Evolutionary conservation across 2,888 invertebrate species (phyloP), one percentile per base, ranked within the genome.

Genomic region (Diadromus collaris): DNA sequence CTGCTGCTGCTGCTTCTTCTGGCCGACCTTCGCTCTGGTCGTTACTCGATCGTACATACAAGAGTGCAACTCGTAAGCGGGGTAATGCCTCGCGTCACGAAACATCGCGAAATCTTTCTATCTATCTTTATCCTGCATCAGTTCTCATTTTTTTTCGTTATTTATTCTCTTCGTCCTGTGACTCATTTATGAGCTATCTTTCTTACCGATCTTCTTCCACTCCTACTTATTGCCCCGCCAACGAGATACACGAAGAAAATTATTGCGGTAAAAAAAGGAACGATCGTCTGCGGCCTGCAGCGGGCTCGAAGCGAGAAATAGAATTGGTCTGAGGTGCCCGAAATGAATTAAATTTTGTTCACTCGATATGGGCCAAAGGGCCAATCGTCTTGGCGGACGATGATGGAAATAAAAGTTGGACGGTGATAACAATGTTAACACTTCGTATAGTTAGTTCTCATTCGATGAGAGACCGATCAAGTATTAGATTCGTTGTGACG

Each of bases 11-110:
- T 78, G 65, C 77, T 71, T 73, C 79, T 78, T 63, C 70, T 65
- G 51, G 72, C 54, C 81, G 82, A 83, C 82, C 83, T 83, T 83
- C 80, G 81, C 79, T 80, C 82, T 74, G 82, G 74, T 83, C 84
- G 82, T 84, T 85, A 82, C 75, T 79, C 77, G 73, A 77, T 81
- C 83, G 80, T 74, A 63, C 69, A 65, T 64, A 64, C 73, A 24
- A 63, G 56, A 60, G 60, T 60, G 69, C 74, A 78, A 65, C 74
- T 69, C 69, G 48, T 64, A 73, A 78, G 58, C 78, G 69, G 63
- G 54, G 44, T 78, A 85, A 85, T 84, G 84, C 81, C 78, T 82
- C 82, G 73, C 82, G 84, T 85, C 85, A 84, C 84, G 84, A 84
- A 83, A 82, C 83, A 74, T 44, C 78, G 78, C 78, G 19, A 67